Base-by-base conservation (phyloP, 2,888 invertebrate genomes). In the Quadriops clusia region DNA sequence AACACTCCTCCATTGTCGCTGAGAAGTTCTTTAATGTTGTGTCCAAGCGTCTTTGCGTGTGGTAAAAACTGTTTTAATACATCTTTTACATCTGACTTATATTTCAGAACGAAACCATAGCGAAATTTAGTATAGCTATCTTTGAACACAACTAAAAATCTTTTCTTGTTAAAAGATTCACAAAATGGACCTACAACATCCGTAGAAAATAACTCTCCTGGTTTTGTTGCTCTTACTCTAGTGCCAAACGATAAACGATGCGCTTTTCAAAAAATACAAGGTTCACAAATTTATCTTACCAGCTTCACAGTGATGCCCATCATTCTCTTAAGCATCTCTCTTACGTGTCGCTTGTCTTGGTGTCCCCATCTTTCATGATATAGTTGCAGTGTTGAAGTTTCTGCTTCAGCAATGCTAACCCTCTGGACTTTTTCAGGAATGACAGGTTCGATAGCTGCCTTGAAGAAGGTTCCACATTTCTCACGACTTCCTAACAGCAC, bases 291-390 rank as follows among this genome's bases (percentile, higher is more conserved):
- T 23, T 49, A 37, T 15, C 24, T 39, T 14, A 39, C 36, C 25
- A 43, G 7, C 15, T 43, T 41, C 1, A 49, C 46, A 6, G 35
- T 37, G 15, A 51, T 49, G 9, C 40, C 37, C 8, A 46, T 33
- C 13, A 51, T 39, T 35, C 17, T 38, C 28, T 50, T 29, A 4
- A 53, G 37, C 38, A 41, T 39, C 7, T 34, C 34, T 40, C n/a
- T n/a, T n/a, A n/a, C n/a, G n/a, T n/a, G n/a, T n/a, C n/a, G n/a
- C n/a, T 50, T 53, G 32, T 51, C 46, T 31, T 50, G 50, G 31
- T 52, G 54, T n/a, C 50, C 51, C 44, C 50, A 51, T 32, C 49
- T 44, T 36, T 48, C 46, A 35, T 48, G 45, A 30, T 49, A 51
- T 3, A 49, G 30, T 30, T 50, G 46, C 16, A 48, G 30, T 25